A percentile compares a stretch with the other conserved stretches of the same genome.
These are phyloP conservation scores for Patella caerulea DNA, from an alignment of 2,888 invertebrate genomes.

Conservation along the genomic window DNA sequence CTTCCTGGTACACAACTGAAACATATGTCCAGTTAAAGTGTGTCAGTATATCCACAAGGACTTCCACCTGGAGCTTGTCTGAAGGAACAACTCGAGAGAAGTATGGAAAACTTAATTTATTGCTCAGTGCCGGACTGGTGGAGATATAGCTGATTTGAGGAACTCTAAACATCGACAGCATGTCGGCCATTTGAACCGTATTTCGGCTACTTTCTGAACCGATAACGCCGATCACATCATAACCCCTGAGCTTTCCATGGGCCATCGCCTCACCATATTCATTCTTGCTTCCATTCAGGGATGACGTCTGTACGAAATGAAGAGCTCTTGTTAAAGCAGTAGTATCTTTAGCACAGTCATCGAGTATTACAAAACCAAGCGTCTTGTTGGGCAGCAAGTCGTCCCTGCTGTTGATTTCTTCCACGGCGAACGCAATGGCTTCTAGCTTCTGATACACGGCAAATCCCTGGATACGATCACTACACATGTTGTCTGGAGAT, in stretches of 20 bases:
- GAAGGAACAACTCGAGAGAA: conserved; percentile 37
- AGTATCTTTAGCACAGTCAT: conserved; percentile 56
- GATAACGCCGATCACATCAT: conserved; percentile 42
- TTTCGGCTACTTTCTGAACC: conserved; percentile 44
- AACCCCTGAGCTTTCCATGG: not conserved
- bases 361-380: conserved; percentile 54
- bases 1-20: conserved; percentile 42
- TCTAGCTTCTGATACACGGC: conserved; percentile 53
- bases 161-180: conserved; percentile 32
- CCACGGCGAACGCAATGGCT: conserved; percentile 50
- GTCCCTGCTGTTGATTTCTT: conserved; percentile 44
- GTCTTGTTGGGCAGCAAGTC: conserved; percentile 43
- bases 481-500: conserved; percentile 30
- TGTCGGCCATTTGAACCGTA: conserved; percentile 33
- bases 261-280: too few species aligned
- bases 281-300: not conserved
- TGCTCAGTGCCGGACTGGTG: conserved; percentile 28
- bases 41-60: not conserved
- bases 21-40: not conserved
- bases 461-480: conserved; percentile 36
- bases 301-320: conserved; percentile 40
- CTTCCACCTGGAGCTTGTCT: conserved; percentile 1
- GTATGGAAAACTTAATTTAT: conserved; percentile 30
- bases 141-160: conserved; percentile 42
- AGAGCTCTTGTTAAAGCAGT: conserved; percentile 51